phyloP scores from a whole-genome alignment of 2,797 vertebrate genomes.

The Syngnathus acus region DNA sequence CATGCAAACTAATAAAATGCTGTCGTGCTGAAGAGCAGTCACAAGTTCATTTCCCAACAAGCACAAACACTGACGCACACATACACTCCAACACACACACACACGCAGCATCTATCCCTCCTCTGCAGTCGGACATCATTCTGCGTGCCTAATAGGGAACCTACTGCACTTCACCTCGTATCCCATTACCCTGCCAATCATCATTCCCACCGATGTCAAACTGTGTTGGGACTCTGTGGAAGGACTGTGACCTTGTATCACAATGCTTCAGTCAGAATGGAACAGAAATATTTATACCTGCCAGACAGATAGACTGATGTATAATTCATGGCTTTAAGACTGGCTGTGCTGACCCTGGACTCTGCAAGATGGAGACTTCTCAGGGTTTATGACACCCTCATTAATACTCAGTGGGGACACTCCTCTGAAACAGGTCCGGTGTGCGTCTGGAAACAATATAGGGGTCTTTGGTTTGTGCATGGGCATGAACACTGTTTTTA shows the following conservation, averaged over 20 bases:
- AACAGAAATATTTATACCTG: constrained; percentile 69
- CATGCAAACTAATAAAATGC: constrained; percentile 5
- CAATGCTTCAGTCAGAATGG: constrained; percentile 47
- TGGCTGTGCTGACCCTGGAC: constrained; percentile 52
- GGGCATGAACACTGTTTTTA: constrained; percentile 1
- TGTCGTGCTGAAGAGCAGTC: constrained; percentile 5
- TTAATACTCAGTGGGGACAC: constrained; percentile 50
- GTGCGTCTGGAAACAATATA: constrained; percentile 7
- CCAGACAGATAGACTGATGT: constrained; percentile 62
- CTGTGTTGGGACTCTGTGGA: constrained; percentile 43
- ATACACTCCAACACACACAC: constrained; percentile 4
- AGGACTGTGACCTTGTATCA: constrained; percentile 54
- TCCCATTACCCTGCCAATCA: constrained; percentile 53
- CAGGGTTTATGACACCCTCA: constrained; percentile 54
- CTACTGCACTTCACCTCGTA: constrained; percentile 41
- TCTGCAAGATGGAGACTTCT: constrained; percentile 38
- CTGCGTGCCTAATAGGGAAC: constrained; percentile 37
- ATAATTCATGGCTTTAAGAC: constrained; percentile 62
- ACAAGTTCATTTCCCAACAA: constrained; percentile 10
- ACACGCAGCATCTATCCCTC: constrained; percentile 3
- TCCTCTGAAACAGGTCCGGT: constrained; percentile 20
- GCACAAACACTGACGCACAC: neutral
- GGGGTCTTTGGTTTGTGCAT: constrained; percentile 6
- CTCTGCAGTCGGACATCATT: constrained; percentile 41
- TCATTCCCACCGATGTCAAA: constrained; percentile 43